Conservation (phyloP, 2,888 invertebrate genomes). For the Phania funesta region DNA sequence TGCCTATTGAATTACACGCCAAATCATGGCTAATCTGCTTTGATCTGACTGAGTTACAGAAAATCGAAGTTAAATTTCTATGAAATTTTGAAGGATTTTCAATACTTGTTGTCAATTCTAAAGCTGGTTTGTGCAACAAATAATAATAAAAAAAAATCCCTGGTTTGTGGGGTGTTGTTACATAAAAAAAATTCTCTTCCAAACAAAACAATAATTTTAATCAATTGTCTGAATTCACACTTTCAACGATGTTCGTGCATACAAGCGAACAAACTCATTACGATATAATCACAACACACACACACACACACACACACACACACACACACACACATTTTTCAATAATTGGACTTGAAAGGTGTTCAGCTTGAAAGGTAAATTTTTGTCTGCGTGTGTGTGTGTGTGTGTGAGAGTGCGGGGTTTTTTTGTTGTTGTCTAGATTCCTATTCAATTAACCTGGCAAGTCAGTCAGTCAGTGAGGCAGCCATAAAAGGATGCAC, state of each 20-base stretch:
- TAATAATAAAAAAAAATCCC: background rate
- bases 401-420: too few species aligned
- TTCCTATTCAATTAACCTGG: background rate
- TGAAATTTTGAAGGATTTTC: too few species aligned
- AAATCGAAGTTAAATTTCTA: too few species aligned
- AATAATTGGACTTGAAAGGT: constrained; percentile 68
- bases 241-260: constrained; percentile 7
- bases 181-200: background rate
- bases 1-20: too few species aligned
- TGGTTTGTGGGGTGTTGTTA: background rate
- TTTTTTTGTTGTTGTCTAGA: constrained; percentile 32
- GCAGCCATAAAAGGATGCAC: constrained; percentile 2
- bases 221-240: constrained; percentile 71
- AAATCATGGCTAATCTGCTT: too few species aligned
- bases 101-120: too few species aligned
- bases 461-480: background rate
- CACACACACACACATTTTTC: constrained; percentile 50
- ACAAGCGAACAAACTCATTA: constrained; percentile 28
- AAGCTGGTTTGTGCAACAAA: too few species aligned
- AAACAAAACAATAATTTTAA: constrained; percentile 13
- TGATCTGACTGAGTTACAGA: too few species aligned
- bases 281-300: constrained; percentile 52
- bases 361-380: constrained; percentile 69
- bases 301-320: constrained; percentile 48
- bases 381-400: constrained; percentile 43